Conservation (phyloP, 2,888 invertebrate genomes). For the Zygaena filipendulae region DNA sequence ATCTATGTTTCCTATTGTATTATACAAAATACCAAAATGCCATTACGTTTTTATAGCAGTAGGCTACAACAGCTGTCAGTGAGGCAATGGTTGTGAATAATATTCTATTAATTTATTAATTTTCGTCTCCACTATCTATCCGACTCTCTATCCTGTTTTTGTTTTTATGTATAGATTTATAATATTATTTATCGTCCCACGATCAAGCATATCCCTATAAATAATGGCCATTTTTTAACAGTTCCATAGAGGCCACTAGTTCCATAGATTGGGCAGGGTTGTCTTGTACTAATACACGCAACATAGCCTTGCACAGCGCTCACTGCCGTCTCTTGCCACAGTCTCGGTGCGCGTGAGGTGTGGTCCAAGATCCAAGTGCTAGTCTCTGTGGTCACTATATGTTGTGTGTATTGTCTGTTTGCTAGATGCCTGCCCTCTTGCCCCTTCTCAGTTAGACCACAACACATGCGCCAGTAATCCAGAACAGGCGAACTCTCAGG, state of each 20-base stretch:
- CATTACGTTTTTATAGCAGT: too few species aligned
- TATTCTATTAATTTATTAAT: too few species aligned
- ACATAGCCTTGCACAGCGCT: slow-evolving; percentile 40
- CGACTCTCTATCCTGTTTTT: slow-evolving; percentile 58
- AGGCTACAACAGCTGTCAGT: too few species aligned
- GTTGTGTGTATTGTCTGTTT: slow-evolving; percentile 89
- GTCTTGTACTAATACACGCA: slow-evolving; percentile 59
- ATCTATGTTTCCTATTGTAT: too few species aligned
- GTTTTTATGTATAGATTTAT: too few species aligned
- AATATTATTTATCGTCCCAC: too few species aligned
- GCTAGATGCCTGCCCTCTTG: slow-evolving; percentile 95
- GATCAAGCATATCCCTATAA: too few species aligned
- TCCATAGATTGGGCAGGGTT: slow-evolving; percentile 50
- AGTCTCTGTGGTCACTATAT: slow-evolving; percentile 71
- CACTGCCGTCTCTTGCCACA: slow-evolving; percentile 44
- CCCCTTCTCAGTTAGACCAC: slow-evolving; percentile 88
- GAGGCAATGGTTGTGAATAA: too few species aligned
- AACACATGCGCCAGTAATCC: slow-evolving; percentile 80
- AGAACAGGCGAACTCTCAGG: slow-evolving; percentile 78
- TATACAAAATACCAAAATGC: too few species aligned
- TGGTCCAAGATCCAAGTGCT: slow-evolving; percentile 66
- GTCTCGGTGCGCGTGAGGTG: slow-evolving; percentile 59
- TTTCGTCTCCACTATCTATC: slow-evolving; percentile 47
- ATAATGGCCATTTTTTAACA: too few species aligned
- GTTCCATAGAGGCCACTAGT: too few species aligned